Conservation (phyloP, 2,113 vertebrate genomes). For the Apus apus region DNA sequence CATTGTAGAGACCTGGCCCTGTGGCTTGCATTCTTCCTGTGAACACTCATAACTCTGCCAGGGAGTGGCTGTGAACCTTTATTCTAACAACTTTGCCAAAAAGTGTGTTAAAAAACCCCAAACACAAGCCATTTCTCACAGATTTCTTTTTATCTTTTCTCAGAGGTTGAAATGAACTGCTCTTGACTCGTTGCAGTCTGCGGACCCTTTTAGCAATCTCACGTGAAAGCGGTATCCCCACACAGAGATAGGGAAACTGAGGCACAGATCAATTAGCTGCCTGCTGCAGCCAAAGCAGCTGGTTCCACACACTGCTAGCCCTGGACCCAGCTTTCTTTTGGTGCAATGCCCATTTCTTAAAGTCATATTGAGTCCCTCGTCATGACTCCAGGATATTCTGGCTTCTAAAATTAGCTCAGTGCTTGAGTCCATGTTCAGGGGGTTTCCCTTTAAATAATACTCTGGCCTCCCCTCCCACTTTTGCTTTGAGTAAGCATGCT, state of each 20-base stretch:
- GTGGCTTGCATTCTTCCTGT: background rate
- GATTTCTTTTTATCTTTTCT: background rate
- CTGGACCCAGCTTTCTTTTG: background rate
- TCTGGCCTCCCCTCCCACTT: background rate
- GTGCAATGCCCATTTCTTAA: background rate
- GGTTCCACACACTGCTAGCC: background rate
- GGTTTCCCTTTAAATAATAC: conserved; percentile 63
- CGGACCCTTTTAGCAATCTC: background rate
- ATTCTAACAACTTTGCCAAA: background rate
- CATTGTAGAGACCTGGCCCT: fast-evolving
- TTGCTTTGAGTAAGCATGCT: conserved; percentile 55
- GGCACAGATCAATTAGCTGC: background rate
- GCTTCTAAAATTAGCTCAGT: conserved; percentile 33
- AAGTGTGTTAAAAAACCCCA: background rate
- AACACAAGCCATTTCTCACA: background rate
- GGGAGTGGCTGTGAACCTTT: background rate
- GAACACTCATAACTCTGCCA: background rate
- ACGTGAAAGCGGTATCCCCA: background rate
- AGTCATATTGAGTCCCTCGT: background rate
- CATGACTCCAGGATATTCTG: background rate
- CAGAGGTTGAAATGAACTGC: background rate
- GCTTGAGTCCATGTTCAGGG: conserved; percentile 28
- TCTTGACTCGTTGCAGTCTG: background rate
- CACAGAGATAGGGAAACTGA: background rate
- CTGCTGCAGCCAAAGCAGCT: background rate